Base-by-base conservation (phyloP, 1,140 invertebrate genomes). In the Parapsyche elsis region DNA sequence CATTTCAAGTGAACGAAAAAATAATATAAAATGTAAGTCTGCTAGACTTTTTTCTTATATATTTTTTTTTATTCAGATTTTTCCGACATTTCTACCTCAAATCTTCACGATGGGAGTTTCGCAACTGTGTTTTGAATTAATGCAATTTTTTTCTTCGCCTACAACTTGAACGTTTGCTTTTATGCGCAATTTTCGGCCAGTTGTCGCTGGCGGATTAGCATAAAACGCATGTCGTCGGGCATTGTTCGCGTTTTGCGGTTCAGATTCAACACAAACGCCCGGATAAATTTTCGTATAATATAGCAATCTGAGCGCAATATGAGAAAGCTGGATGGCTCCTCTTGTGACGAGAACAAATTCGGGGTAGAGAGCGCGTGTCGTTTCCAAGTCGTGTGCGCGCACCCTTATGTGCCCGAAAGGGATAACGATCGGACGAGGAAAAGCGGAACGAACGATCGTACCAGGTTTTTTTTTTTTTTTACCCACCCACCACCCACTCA, bases 361-460 rank as follows among this genome's bases (percentile, higher is more conserved):
- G 23, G 64, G 64, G 14, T 5, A 14, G 64, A 24, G 24, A 67
- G 23, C 64, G 23, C 24, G 64, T 67, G 64, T 53, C 45, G 5
- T 46, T 46, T 46, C 45, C 45, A 12, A 46, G 45, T 7, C 70
- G 24, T 19, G 19, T 30, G 70, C 70, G n/a, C 49, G 24, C 49
- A 73, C 49, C 71, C 71, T 67, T 30, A 19, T 23, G 61, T 38
- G 61, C 46, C 14, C 53, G 53, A 82, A 82, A 80, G 74, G 76
- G 71, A 82, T 78, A 80, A 82, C 76, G 76, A 82, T 82, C 75
- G 76, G 59, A 76, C 49, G 21, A 76, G 76, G 59, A 53, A 30
- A 26, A 38, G 76, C 71, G 21, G 71, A 44, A 7, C 44, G 1
- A 21, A 16, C 10, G 71, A 53, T 7, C 14, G 46, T 23, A 1